phyloP scores from a whole-genome alignment of 2,113 vertebrate species.

The Tetrax tetrax region DNA sequence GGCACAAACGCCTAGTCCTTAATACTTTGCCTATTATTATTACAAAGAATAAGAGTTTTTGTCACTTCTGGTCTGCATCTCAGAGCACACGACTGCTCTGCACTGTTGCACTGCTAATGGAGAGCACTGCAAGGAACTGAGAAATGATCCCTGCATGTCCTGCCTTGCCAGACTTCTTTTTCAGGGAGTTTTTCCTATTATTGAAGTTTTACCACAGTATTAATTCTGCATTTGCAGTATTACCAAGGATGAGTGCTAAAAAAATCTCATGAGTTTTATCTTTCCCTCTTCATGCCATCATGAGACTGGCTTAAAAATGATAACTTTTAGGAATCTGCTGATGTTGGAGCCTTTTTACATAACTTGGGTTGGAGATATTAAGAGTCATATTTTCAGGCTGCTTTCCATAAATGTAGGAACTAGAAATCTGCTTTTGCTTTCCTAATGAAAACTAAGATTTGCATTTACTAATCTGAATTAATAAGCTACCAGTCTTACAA shows the following conservation, averaged over 20 bases:
- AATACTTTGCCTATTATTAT: background rate
- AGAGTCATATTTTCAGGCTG: background rate
- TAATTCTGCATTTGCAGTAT: background rate
- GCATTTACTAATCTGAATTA: background rate
- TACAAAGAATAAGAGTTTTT: background rate
- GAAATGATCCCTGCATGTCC: background rate
- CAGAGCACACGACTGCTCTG: rapidly evolving
- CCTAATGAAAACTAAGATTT: background rate
- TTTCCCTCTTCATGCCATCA: background rate
- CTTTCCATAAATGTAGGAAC: background rate
- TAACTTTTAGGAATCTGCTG: background rate
- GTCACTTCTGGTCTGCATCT: background rate
- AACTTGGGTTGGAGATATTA: background rate
- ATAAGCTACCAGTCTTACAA: background rate
- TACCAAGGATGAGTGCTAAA: background rate
- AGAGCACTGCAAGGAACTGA: background rate
- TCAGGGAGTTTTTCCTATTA: background rate
- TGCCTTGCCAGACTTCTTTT: background rate
- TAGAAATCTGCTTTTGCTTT: conserved; percentile 6
- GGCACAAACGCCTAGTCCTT: background rate
- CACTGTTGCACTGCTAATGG: background rate
- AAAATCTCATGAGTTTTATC: background rate
- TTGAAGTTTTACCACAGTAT: background rate
- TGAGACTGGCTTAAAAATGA: background rate
- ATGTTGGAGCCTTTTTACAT: background rate